Conservation (phyloP, 2,888 invertebrate genomes). For the Camptogramma bilineatum region DNA sequence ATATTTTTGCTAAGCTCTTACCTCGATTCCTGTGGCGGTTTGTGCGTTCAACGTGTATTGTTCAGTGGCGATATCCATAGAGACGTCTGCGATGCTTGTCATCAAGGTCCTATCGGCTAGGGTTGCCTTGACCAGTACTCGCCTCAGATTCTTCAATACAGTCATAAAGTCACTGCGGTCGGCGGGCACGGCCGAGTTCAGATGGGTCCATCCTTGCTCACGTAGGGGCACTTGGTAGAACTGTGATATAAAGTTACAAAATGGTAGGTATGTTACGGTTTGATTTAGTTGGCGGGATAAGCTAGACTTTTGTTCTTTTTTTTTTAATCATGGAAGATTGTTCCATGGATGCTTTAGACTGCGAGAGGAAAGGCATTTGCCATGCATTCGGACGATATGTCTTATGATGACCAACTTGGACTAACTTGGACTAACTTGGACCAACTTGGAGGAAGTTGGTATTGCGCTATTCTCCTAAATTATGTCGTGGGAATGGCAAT, state of each 20-base stretch:
- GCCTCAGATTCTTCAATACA: conserved; percentile 92
- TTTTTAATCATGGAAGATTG: no score
- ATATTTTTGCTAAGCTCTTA: conserved; percentile 50
- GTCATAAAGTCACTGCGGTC: conserved; percentile 93
- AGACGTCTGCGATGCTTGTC: conserved; percentile 92
- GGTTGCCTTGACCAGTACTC: conserved; percentile 93
- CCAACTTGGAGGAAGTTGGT: no score
- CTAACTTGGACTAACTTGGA: no score
- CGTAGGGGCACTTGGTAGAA: conserved; percentile 87
- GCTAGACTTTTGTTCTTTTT: no score
- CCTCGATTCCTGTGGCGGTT: conserved; percentile 92
- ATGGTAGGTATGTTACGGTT: background rate
- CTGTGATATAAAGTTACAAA: conserved; percentile 59
- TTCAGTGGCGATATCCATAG: conserved; percentile 93
- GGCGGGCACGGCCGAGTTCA: conserved; percentile 60
- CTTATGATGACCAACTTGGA: no score
- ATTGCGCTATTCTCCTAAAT: no score
- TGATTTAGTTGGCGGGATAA: no score
- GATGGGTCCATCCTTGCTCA: conserved; percentile 87
- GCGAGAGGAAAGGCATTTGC: no score
- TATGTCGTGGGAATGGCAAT: no score
- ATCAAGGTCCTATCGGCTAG: conserved; percentile 84
- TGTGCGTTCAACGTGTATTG: conserved; percentile 85
- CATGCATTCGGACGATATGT: no score
- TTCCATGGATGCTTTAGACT: no score